Evolutionary conservation across 2,113 vertebrate genomes (phyloP), one percentile per base, ranked within the genome.

Genomic region (Cynocephalus volans): DNA sequence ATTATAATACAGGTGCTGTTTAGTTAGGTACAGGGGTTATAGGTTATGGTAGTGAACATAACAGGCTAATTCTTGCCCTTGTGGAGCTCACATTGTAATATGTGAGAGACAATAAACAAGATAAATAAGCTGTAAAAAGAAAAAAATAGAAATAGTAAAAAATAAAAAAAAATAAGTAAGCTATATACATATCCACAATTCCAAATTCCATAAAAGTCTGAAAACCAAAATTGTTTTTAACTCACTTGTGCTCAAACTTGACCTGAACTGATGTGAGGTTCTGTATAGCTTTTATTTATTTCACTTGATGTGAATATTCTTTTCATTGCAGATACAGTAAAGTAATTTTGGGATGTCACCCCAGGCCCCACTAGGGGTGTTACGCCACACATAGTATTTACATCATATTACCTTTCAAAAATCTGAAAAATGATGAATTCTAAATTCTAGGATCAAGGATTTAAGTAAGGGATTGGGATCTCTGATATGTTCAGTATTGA

Each of bases 281-380:
- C 56, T 45, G 24, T 92, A 48, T 26, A 69, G 23, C n/a, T 89
- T 80, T 84, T 75, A 77, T 23, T 82, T 76, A 86, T 72, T 67
- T 84, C 64, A 79, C 17, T 81, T 31, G 31, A 69, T 84, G 45
- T 85, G 31, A 81, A 62, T 83, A 60, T 73, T 73, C 31, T 93
- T 84, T 89, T 80, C n/a, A 7, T 45, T 75, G 31, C 13, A 92
- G 65, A 85, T 56, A 48, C 2, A 13, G 31, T 56, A 50, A 83
- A 52, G 36, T 33, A 36, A 45, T 21, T 90, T 98, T 96, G 95
- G 96, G 65, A n/a, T 90, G n/a, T 84, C 77, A 70, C 60, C 73
- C 48, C 41, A 79, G 85, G 65, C 45, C 31, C 87, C 77, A 81
- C 83, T 31, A 28, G 21, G 14, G 31, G 13, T 95, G 54, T 56